Evolutionary conservation across 2,797 vertebrate species (phyloP).

Genomic region (Tragelaphus oryx): DNA sequence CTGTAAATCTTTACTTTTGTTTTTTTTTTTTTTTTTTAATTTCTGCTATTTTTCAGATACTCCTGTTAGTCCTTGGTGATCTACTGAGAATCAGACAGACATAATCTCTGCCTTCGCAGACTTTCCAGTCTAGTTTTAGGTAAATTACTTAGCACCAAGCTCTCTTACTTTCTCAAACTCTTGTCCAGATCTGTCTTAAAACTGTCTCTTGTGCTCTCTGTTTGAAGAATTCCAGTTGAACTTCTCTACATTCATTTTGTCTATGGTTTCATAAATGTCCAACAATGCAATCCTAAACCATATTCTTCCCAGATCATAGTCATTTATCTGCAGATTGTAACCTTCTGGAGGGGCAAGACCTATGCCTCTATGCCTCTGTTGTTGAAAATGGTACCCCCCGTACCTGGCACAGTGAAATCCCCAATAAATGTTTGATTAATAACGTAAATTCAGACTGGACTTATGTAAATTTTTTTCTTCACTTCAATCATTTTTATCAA

Average conservation of each 20-base stretch:
- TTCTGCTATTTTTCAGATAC: not conserved
- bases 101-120: not conserved
- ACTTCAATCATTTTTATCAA: not conserved
- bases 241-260: not conserved
- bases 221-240: not conserved
- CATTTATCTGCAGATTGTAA: not conserved
- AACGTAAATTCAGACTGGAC: constrained; percentile 11
- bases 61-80: not conserved
- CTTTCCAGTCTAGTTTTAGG: not conserved
- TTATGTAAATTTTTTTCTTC: not conserved
- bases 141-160: not conserved
- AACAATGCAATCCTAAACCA: not conserved
- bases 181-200: not conserved
- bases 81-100: not conserved
- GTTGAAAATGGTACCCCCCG: not conserved
- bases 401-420: not conserved
- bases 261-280: not conserved
- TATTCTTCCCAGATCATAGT: not conserved
- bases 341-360: not conserved
- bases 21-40: not conserved
- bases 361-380: not conserved
- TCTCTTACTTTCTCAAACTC: not conserved
- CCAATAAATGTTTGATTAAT: not conserved
- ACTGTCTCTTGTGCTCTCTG: not conserved
- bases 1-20: no score